Evolutionary conservation across 2,113 vertebrate species (phyloP).

Genomic region (Micronisus gabar): DNA sequence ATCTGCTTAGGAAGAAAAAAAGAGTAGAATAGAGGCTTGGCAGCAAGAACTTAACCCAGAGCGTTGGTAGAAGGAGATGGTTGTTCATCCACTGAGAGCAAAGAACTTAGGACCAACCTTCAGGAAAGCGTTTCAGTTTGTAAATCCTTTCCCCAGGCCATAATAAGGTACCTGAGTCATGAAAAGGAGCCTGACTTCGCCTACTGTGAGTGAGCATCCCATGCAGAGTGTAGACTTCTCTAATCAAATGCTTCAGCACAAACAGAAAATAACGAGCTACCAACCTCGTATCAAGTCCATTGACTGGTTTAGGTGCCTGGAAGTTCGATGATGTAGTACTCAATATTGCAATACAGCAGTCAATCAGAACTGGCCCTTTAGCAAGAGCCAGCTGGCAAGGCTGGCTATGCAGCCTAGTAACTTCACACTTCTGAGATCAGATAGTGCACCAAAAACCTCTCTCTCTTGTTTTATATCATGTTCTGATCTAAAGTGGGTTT

Average conservation of each 20-base stretch:
- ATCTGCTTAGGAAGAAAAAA: not conserved
- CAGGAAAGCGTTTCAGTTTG: not conserved
- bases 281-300: not conserved
- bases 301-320: not conserved
- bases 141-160: not conserved
- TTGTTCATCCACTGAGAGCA: not conserved
- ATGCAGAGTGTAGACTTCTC: not conserved
- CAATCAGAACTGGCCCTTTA: not conserved
- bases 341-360: not conserved
- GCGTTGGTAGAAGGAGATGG: not conserved
- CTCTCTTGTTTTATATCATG: not conserved
- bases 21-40: not conserved
- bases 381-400: not conserved
- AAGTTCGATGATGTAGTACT: not conserved
- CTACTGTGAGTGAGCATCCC: not conserved
- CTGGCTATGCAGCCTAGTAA: not conserved
- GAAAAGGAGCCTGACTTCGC: not conserved
- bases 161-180: not conserved
- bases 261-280: not conserved
- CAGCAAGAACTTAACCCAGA: not conserved
- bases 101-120: not conserved
- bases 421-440: not conserved
- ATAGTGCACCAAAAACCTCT: not conserved
- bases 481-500: not conserved
- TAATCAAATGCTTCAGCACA: not conserved